A percentile compares a stretch with the other conserved stretches of the same genome.
phyloP scores from a whole-genome alignment of 1,140 invertebrate genomes.

The Papilio machaon region DNA sequence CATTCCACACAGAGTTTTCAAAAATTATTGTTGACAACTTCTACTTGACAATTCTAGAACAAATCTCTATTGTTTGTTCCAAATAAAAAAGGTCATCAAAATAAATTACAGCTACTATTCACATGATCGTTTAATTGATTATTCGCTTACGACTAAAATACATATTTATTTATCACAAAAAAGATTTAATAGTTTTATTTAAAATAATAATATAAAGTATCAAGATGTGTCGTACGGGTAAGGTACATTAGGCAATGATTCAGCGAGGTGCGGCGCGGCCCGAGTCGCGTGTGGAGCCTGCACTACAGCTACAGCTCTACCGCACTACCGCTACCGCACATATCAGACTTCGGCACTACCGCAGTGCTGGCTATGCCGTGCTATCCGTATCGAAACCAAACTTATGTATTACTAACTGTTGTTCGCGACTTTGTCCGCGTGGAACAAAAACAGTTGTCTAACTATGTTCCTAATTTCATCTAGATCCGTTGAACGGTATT shows the following conservation, averaged over 20 bases:
- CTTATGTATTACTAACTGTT: not conserved
- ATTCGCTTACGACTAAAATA: too few relatives aligned
- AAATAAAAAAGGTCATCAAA: too few relatives aligned
- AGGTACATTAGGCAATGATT: slow-evolving; percentile 69
- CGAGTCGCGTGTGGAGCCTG: slow-evolving; percentile 29
- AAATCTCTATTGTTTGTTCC: not conserved
- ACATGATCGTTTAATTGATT: too few relatives aligned
- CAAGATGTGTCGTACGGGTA: slow-evolving; percentile 40
- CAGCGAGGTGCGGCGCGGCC: slow-evolving; percentile 67
- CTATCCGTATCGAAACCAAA: not conserved
- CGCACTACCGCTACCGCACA: not conserved
- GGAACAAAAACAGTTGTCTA: not conserved
- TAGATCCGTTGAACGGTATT: too few relatives aligned
- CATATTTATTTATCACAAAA: too few relatives aligned
- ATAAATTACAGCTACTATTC: too few relatives aligned
- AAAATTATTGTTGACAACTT: too few relatives aligned
- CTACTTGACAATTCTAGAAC: not conserved
- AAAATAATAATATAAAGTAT: slow-evolving; percentile 44
- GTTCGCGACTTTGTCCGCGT: not conserved
- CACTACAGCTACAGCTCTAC: not conserved
- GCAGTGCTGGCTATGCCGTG: not conserved
- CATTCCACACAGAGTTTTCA: too few relatives aligned
- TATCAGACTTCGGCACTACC: not conserved
- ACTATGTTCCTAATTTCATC: too few relatives aligned
- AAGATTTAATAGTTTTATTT: too few relatives aligned